Evolutionary conservation across 2,113 vertebrate genomes (phyloP), one percentile per base, ranked within the genome.

Genomic region (Dipodomys merriami): DNA sequence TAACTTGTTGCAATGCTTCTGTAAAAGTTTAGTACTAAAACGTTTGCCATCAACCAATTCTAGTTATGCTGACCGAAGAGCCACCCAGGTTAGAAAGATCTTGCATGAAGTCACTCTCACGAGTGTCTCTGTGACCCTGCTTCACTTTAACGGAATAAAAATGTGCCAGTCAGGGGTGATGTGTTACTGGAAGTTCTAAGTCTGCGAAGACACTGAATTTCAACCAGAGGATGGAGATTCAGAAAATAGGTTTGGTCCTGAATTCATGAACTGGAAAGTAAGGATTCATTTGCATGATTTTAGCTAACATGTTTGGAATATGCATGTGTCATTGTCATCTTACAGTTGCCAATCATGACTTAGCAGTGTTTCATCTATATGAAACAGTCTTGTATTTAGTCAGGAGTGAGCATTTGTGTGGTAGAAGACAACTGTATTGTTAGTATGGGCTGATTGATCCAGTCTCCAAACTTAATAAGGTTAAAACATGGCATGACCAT

Each of bases 111-210:
- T 44, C 62, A 27, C 44, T 64, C 88, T 91, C 65, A 44, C 65
- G 81, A 30, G 69, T 74, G 4, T 65, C 73, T 73, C 35, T 67
- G 88, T 60, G 71, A 91, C 68, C 74, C 90, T 67, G 62, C 39
- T 88, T 94, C 30, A 49, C 69, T 84, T 86, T n/a, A 67, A 73
- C 84, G 82, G 78, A 84, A 62, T 62, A 49, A 57, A 74, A 64
- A 57, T 25, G 30, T 69, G n/a, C 30, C 68, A n/a, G 82, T 79
- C 76, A 18, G 29, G n/a, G 77, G 25, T 25, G 30, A 64, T 74
- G 84, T 94, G 93, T 81, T 46, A 65, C 49, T 86, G 27, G 39
- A 60, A 62, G 22, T 18, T 74, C 7, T 16, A 39, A 23, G 57
- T 33, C 67, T 64, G 80, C 83, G 82, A 30, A 46, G 78, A 86